Conservation (phyloP, 2,888 invertebrate genomes). For the Meghimatium bilineatum region DNA sequence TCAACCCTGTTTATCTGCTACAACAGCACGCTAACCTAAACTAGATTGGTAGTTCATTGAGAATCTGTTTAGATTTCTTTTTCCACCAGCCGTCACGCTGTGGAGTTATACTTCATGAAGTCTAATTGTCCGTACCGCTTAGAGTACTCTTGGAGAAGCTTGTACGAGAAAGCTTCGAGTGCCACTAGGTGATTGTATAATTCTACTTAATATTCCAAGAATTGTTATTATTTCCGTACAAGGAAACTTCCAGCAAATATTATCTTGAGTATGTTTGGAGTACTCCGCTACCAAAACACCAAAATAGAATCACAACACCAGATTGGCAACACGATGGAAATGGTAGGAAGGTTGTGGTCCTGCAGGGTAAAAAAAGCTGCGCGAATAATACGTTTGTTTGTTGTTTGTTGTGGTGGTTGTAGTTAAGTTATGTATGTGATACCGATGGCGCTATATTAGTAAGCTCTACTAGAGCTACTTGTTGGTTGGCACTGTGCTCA, state of each 20-base stretch:
- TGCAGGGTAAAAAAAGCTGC: too few species aligned
- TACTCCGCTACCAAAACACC: neutral
- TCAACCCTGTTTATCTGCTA: neutral
- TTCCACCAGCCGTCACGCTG: neutral
- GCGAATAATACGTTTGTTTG: too few species aligned
- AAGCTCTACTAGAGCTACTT: too few species aligned
- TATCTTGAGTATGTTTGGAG: neutral
- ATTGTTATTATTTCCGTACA: neutral
- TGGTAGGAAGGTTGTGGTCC: too few species aligned
- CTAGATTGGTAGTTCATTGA: neutral
- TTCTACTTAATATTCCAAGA: constrained; percentile 8
- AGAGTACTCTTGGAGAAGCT: neutral
- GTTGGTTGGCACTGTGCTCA: too few species aligned
- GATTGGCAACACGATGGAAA: too few species aligned
- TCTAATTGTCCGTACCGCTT: neutral
- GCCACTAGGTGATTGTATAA: constrained; percentile 7
- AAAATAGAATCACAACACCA: neutral
- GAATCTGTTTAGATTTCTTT: neutral
- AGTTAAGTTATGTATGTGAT: too few species aligned
- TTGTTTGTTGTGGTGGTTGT: too few species aligned
- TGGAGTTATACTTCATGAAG: neutral
- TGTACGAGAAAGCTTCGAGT: neutral
- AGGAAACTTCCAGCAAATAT: neutral
- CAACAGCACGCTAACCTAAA: neutral
- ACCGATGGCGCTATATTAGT: too few species aligned